These are phyloP conservation scores for Synanthedon vespiformis DNA, from an alignment of 2,888 invertebrate species.

Conservation along the genomic window DNA sequence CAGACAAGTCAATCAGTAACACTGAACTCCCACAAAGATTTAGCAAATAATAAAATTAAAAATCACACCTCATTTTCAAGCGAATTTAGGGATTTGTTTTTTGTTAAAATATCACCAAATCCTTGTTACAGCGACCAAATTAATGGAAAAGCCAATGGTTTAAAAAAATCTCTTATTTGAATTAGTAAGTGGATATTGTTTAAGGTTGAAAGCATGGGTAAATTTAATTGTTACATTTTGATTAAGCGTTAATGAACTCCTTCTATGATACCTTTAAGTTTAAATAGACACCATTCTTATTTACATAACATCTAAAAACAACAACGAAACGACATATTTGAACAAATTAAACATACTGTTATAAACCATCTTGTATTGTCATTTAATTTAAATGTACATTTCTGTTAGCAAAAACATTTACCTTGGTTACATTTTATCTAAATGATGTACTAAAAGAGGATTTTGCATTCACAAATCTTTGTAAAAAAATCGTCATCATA, in stretches of 20 bases:
- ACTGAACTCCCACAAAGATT: neutral
- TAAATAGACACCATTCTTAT: constrained; percentile 16
- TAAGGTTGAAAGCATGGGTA: constrained; percentile 31
- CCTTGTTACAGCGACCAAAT: constrained; percentile 36
- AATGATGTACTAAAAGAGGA: no score
- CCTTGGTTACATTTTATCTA: no score
- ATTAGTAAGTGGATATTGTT: constrained; percentile 26
- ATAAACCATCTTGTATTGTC: no score
- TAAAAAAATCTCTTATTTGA: constrained; percentile 13
- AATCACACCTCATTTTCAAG: constrained; percentile 3
- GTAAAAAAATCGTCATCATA: no score
- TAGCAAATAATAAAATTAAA: neutral
- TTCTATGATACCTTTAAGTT: constrained; percentile 17
- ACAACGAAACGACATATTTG: neutral
- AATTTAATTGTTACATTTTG: constrained; percentile 14
- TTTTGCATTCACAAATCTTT: no score
- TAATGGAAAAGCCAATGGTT: constrained; percentile 34
- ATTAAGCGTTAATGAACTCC: constrained; percentile 37
- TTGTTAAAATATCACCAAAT: constrained; percentile 38
- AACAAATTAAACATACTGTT: no score
- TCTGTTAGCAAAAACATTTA: no score
- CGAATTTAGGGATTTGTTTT: constrained; percentile 19
- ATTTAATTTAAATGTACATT: no score
- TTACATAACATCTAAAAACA: constrained; percentile 11
- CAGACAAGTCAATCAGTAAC: neutral